A percentile compares a stretch with the other conserved stretches of the same genome.
Conservation (phyloP, 2,797 vertebrate species). For the Siniperca obscura region DNA sequence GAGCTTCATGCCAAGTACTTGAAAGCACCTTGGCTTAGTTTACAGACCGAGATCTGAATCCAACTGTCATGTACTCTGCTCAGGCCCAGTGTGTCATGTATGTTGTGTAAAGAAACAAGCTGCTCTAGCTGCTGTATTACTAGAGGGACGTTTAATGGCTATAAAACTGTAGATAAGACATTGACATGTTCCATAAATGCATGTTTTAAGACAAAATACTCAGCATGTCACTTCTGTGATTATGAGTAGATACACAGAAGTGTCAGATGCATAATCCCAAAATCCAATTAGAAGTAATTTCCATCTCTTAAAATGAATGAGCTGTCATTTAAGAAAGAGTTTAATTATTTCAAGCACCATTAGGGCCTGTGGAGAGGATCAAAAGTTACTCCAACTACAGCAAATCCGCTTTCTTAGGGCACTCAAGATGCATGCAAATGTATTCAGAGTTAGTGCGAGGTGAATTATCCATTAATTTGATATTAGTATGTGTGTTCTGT, state of each 20-base stretch:
- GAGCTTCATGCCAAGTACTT: slow-evolving; percentile 3
- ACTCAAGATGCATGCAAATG: slow-evolving; percentile 51
- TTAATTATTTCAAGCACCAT: slow-evolving; percentile 53
- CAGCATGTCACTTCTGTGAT: neutral
- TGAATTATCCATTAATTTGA: slow-evolving; percentile 44
- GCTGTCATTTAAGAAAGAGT: slow-evolving; percentile 37
- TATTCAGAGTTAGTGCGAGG: neutral
- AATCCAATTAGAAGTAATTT: slow-evolving; percentile 57
- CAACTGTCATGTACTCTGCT: neutral
- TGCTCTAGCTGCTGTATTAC: neutral
- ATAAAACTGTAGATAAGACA: neutral
- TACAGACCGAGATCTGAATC: neutral
- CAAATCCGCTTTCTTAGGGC: slow-evolving; percentile 36
- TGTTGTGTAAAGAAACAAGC: neutral
- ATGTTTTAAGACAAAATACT: neutral
- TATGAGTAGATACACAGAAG: slow-evolving; percentile 28
- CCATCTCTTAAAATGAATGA: slow-evolving; percentile 46
- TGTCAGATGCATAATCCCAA: slow-evolving; percentile 21
- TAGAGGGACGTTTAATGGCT: neutral
- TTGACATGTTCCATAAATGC: neutral
- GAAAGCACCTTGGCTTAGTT: neutral
- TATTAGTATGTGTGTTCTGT: slow-evolving; percentile 24
- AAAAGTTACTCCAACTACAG: slow-evolving; percentile 48
- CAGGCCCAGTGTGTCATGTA: neutral
- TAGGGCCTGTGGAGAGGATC: slow-evolving; percentile 54